These are phyloP conservation scores for Chlorops oryzae DNA, from an alignment of 1,140 invertebrate genomes.

Conservation along the genomic window DNA sequence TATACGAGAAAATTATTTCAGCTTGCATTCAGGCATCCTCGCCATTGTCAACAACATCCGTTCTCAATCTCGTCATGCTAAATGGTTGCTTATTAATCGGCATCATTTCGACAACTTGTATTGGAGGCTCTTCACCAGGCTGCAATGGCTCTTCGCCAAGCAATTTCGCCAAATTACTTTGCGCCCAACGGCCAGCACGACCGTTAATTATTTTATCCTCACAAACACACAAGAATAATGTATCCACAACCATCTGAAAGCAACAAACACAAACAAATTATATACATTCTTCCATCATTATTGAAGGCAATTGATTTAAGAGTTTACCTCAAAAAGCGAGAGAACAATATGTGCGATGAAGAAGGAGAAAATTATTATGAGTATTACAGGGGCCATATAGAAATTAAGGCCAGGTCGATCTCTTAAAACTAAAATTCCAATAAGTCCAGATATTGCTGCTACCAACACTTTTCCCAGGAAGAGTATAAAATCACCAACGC, in stretches of 20 bases:
- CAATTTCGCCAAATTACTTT: constrained; percentile 57
- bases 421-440: constrained; percentile 69
- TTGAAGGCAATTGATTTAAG: constrained; percentile 2
- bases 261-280: constrained; percentile 8
- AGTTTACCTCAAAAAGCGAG: constrained; percentile 82
- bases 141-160: constrained; percentile 49
- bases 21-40: background rate
- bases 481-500: constrained; percentile 88
- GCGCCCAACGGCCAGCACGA: constrained; percentile 59
- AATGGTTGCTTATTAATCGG: constrained; percentile 47
- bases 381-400: constrained; percentile 77
- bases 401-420: constrained; percentile 66
- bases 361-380: constrained; percentile 84
- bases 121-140: constrained; percentile 40
- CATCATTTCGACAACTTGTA: constrained; percentile 44
- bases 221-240: constrained; percentile 89
- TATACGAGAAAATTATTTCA: background rate
- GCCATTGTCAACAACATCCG: background rate
- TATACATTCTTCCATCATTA: background rate
- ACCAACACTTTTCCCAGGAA: constrained; percentile 84
- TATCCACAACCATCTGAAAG: constrained; percentile 88
- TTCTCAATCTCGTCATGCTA: constrained; percentile 32
- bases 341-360: constrained; percentile 90
- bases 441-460: constrained; percentile 66
- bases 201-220: constrained; percentile 68